Conservation (phyloP, 2,797 vertebrate genomes). For the Geotria australis region DNA sequence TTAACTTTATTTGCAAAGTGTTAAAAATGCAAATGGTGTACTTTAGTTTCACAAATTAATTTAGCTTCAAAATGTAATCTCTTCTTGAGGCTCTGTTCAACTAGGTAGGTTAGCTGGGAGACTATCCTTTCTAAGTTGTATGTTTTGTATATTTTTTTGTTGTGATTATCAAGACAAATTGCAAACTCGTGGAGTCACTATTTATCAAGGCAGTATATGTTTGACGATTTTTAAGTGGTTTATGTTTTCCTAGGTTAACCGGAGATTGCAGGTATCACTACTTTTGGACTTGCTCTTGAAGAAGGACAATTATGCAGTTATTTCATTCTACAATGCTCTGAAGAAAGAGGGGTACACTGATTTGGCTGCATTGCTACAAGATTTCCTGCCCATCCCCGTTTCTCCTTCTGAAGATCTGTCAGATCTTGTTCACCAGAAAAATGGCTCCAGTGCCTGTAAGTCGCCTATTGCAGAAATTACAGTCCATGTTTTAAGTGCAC, state of each 20-base stretch:
- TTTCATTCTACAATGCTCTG: constrained; percentile 80
- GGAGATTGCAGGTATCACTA: constrained; percentile 27
- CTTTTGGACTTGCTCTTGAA: constrained; percentile 40
- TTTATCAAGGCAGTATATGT: background rate
- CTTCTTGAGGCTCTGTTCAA: too few species aligned
- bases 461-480: constrained; percentile 18
- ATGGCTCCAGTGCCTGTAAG: constrained; percentile 4
- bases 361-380: constrained; percentile 36
- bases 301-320: constrained; percentile 46
- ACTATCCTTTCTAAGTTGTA: background rate
- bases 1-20: too few species aligned
- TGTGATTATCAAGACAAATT: background rate
- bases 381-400: constrained; percentile 17
- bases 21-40: too few species aligned
- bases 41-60: too few species aligned
- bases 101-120: background rate
- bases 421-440: too few species aligned
- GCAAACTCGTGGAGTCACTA: too few species aligned
- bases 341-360: constrained; percentile 48
- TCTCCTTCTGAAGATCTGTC: constrained; percentile 9
- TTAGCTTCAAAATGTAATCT: too few species aligned
- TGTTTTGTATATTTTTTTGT: background rate
- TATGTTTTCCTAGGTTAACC: constrained; percentile 20
- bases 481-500: constrained; percentile 24
- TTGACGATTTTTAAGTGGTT: background rate